Evolutionary conservation across 2,888 invertebrate genomes (phyloP).

Genomic region (Leucophenga maculata): DNA sequence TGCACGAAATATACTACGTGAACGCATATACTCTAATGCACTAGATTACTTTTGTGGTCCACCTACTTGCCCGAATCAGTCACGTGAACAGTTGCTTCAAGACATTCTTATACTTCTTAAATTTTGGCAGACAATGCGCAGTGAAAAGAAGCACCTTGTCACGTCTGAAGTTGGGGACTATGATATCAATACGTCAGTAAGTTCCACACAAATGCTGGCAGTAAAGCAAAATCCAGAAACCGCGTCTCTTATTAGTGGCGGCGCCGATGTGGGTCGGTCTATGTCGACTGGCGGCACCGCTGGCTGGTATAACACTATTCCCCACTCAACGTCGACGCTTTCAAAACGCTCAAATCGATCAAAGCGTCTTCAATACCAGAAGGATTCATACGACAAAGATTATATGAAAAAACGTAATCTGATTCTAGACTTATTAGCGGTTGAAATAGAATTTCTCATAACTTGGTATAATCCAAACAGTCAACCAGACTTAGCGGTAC

Average conservation of each 20-base stretch:
- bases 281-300: conserved; percentile 73
- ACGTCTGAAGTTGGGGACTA: conserved; percentile 85
- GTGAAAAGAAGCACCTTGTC: conserved; percentile 92
- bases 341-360: conserved; percentile 85
- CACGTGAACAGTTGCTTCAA: conserved; percentile 83
- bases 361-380: conserved; percentile 78
- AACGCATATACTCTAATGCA: conserved; percentile 94
- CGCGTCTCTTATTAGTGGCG: conserved; percentile 73
- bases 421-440: conserved; percentile 91
- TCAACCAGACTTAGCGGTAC: conserved; percentile 79
- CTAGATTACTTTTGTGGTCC: conserved; percentile 96
- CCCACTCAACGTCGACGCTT: conserved; percentile 80
- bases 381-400: conserved; percentile 91
- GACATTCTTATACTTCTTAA: conserved; percentile 90
- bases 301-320: conserved; percentile 97
- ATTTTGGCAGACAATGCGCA: conserved; percentile 97
- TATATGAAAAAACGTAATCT: conserved; percentile 95
- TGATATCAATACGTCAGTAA: conserved; percentile 63
- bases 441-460: conserved; percentile 94
- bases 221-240: conserved; percentile 70
- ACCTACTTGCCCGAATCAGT: conserved; percentile 89
- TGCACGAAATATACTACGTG: conserved; percentile 92
- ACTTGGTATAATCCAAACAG: conserved; percentile 97
- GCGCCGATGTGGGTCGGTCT: conserved; percentile 76
- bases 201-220: conserved; percentile 69